These are phyloP conservation scores for Synanceia verrucosa DNA, from an alignment of 2,797 vertebrate species.

Conservation along the genomic window DNA sequence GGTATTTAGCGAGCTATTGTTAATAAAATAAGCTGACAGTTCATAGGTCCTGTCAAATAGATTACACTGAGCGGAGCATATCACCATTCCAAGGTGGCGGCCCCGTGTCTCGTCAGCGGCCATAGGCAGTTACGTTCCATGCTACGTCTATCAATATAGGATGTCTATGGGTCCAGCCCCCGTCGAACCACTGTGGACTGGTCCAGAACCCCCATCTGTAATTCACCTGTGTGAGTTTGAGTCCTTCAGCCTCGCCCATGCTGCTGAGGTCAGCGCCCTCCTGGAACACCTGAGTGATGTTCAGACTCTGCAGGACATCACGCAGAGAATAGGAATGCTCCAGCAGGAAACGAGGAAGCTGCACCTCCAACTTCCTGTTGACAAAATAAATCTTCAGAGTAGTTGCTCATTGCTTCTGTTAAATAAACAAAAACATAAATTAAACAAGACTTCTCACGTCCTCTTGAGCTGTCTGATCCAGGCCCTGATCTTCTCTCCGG, in stretches of 20 bases:
- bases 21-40: no score
- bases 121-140: no score
- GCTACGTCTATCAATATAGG: no score
- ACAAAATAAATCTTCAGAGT: slow-evolving; percentile 1
- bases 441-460: slow-evolving; percentile 79
- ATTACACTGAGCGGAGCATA: no score
- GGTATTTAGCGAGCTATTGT: no score
- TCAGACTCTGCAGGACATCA: slow-evolving; percentile 61
- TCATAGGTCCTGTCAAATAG: no score
- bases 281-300: slow-evolving; percentile 70
- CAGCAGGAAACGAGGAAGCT: slow-evolving; percentile 78
- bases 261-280: slow-evolving; percentile 64
- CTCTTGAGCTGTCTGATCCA: slow-evolving; percentile 88
- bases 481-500: slow-evolving; percentile 79
- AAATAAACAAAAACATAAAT: neutral
- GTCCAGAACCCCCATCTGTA: no score
- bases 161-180: no score
- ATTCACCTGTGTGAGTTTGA: slow-evolving; percentile 75
- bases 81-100: no score
- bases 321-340: slow-evolving; percentile 67
- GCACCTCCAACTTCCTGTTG: slow-evolving; percentile 82
- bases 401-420: neutral
- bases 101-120: no score
- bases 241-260: slow-evolving; percentile 55
- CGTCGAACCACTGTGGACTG: no score